Evolutionary conservation across 1,140 invertebrate species (phyloP), one percentile per base, ranked within the genome.

Genomic region (Dendrolimus kikuchii): DNA sequence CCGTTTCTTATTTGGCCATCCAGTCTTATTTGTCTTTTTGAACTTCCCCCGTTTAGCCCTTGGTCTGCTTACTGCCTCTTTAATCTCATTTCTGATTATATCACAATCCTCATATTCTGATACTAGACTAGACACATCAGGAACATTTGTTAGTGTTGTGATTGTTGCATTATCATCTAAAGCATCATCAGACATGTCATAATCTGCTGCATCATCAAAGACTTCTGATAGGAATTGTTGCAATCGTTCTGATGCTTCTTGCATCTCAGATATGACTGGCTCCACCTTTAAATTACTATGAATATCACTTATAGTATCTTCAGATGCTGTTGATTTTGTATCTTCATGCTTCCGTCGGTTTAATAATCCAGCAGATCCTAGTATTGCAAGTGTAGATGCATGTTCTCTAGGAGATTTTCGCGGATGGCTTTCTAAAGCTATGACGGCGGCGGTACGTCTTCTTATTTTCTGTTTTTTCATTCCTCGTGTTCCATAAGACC

Each of bases 321-420:
- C 87, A 3, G 86, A 79, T 7, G 87, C 74, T 50, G 81, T 78
- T 36, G 86, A 88, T 57, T 88, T 88, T 6, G 70, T 56, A 56
- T 88, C 87, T 5, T 88, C 87, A 47, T 84, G 75, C 67, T 89
- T 89, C 36, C 89, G 77, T 50, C 90, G 85, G 6, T 91, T 87
- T 7, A 91, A 80, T 38, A 93, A 73, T 49, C 91, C 91, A 0
- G 77, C 79, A 0, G 81, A 81, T 51, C 92, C 93, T 57, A 96
- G 90, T 53, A 95, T 94, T 0, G 94, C 95, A 40, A 95, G 74
- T 0, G 95, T 96, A 0, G 94, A 95, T 0, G 94, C 94, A 68
- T 96, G 95, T 74, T 95, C 95, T 38, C 95, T 83, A 0, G 95
- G 95, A 4, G 94, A 95, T 67, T 95, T 95, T n/a, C 94, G 83